A percentile compares a stretch with the other conserved stretches of the same genome.
Evolutionary conservation across 2,113 vertebrate genomes (phyloP).

Genomic region (Lamprotornis superbus): DNA sequence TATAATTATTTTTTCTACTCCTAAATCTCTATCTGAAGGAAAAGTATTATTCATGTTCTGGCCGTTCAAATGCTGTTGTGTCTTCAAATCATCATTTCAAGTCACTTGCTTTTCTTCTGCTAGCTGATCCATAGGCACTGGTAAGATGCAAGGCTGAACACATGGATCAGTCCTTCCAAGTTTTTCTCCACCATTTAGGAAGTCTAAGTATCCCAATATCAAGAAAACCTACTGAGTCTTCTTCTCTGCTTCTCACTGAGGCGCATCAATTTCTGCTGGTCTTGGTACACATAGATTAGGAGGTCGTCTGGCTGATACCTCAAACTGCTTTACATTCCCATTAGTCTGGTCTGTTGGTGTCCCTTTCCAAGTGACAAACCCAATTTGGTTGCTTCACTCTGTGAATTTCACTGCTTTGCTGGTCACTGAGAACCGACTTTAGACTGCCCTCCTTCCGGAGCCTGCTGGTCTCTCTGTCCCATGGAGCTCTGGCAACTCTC

Average conservation of each 20-base stretch:
- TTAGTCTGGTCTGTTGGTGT: background rate
- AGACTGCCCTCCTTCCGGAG: fast-evolving
- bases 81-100: background rate
- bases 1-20: background rate
- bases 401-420: background rate
- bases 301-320: background rate
- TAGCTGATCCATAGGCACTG: background rate
- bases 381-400: background rate
- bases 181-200: background rate
- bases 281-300: background rate
- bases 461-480: background rate
- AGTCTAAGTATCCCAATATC: background rate
- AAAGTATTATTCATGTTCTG: background rate
- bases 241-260: background rate
- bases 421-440: background rate
- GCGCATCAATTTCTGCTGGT: background rate
- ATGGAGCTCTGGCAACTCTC: background rate
- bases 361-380: background rate
- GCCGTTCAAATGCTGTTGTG: background rate
- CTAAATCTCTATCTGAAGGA: background rate
- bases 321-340: background rate
- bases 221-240: background rate
- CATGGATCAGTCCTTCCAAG: background rate
- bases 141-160: background rate
- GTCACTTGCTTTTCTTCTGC: background rate